phyloP scores from a whole-genome alignment of 2,888 invertebrate species.

The Caenorhabditis virilis region DNA sequence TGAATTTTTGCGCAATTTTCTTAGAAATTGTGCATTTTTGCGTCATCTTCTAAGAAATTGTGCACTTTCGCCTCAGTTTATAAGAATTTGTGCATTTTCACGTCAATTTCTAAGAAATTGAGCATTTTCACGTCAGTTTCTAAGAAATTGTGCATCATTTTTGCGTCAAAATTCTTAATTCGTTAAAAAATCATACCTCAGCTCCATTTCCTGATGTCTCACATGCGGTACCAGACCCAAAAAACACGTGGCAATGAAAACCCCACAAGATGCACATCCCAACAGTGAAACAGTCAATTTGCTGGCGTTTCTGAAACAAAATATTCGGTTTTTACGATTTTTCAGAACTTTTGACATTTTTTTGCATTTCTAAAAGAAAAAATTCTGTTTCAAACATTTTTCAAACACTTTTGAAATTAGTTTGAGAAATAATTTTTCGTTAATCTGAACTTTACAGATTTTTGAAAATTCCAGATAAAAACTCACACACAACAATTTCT shows the following conservation, averaged over 20 bases:
- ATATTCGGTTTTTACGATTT: too few relatives aligned
- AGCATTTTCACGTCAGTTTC: too few relatives aligned
- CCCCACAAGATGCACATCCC: slow-evolving; percentile 73
- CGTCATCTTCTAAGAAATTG: too few relatives aligned
- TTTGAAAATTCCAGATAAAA: background rate
- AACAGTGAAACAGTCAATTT: slow-evolving; percentile 44
- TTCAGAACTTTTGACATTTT: background rate
- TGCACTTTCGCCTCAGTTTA: too few relatives aligned
- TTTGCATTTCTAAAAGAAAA: background rate
- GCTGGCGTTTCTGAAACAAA: slow-evolving; percentile 18
- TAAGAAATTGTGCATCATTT: too few relatives aligned
- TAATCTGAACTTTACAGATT: background rate
- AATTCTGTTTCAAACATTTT: background rate
- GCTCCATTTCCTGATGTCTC: slow-evolving; percentile 52
- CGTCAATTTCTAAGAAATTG: too few relatives aligned
- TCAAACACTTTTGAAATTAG: background rate
- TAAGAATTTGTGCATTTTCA: too few relatives aligned
- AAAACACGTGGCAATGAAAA: slow-evolving; percentile 74
- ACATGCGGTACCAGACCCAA: slow-evolving; percentile 74
- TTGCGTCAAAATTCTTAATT: background rate
- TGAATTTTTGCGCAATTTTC: too few relatives aligned
- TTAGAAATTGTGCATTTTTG: too few relatives aligned
- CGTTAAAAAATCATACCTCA: slow-evolving; percentile 14
- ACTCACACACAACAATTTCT: slow-evolving; percentile 30
- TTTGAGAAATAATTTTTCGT: background rate